Evolutionary conservation across 2,797 vertebrate species (phyloP).

Genomic region (Rousettus madagascariensis): DNA sequence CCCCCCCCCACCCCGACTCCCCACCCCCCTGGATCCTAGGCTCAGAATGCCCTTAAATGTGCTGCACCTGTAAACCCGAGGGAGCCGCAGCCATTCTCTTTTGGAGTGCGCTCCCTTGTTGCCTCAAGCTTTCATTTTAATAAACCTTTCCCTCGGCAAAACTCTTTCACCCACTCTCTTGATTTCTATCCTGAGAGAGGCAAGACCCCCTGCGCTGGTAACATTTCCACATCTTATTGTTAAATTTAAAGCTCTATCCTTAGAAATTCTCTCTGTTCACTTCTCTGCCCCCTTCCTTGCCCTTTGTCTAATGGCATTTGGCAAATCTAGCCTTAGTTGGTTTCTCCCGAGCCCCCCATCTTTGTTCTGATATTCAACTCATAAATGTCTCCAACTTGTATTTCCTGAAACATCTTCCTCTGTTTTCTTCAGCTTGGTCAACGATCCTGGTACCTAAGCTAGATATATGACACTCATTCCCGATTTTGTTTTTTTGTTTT

Average conservation of each 20-base stretch:
- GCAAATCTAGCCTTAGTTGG: neutral
- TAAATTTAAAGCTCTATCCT: constrained; percentile 27
- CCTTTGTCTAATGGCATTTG: neutral
- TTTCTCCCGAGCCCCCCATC: neutral
- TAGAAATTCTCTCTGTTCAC: neutral
- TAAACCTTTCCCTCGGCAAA: too few relatives aligned
- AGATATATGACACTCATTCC: neutral
- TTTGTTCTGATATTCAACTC: constrained; percentile 39
- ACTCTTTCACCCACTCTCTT: too few relatives aligned
- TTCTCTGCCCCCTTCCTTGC: neutral
- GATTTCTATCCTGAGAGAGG: too few relatives aligned
- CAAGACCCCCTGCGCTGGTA: too few relatives aligned
- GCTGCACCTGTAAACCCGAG: too few relatives aligned
- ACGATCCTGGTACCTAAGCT: too few relatives aligned
- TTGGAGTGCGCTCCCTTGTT: too few relatives aligned
- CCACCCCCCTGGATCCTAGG: too few relatives aligned
- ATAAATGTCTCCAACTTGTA: neutral
- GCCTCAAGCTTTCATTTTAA: too few relatives aligned
- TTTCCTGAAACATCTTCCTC: neutral
- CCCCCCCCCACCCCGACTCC: too few relatives aligned
- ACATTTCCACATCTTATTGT: neutral
- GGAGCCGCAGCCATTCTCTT: too few relatives aligned
- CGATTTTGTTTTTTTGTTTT: neutral
- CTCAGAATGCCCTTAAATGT: too few relatives aligned
- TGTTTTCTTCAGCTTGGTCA: neutral